Conservation (phyloP, 2,113 vertebrate species). For the Corapipo altera region DNA sequence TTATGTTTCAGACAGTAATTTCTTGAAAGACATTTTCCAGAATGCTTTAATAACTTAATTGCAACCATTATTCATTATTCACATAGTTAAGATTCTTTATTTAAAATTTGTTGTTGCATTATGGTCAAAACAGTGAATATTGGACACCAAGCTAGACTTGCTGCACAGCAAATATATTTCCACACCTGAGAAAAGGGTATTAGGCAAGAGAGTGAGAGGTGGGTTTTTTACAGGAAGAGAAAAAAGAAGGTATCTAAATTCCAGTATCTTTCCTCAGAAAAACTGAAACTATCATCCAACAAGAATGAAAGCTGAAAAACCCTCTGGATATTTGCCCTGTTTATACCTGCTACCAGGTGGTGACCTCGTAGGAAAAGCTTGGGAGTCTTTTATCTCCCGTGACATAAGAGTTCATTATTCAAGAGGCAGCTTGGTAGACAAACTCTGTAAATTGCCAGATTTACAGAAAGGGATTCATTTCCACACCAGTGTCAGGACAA, state of each 20-base stretch:
- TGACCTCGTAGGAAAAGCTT: background rate
- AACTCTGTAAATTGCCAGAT: background rate
- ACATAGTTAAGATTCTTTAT: background rate
- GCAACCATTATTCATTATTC: background rate
- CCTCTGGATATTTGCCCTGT: background rate
- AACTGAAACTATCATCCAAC: background rate
- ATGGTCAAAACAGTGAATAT: background rate
- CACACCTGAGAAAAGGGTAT: background rate
- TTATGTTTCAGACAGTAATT: background rate
- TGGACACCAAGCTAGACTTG: background rate
- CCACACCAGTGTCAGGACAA: background rate
- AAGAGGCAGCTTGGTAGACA: background rate
- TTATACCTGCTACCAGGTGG: background rate
- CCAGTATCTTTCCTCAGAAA: background rate
- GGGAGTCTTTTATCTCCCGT: background rate
- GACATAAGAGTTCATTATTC: background rate
- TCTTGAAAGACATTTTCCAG: conserved; percentile 3
- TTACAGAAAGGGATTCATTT: background rate
- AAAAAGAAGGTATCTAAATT: background rate
- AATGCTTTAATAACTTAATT: background rate
- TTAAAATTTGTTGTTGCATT: background rate
- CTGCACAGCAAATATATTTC: background rate
- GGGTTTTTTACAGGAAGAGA: background rate
- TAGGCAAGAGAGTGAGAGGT: background rate
- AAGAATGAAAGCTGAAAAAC: background rate